phyloP scores from a whole-genome alignment of 2,888 invertebrate species.

The Cistogaster globosa region DNA sequence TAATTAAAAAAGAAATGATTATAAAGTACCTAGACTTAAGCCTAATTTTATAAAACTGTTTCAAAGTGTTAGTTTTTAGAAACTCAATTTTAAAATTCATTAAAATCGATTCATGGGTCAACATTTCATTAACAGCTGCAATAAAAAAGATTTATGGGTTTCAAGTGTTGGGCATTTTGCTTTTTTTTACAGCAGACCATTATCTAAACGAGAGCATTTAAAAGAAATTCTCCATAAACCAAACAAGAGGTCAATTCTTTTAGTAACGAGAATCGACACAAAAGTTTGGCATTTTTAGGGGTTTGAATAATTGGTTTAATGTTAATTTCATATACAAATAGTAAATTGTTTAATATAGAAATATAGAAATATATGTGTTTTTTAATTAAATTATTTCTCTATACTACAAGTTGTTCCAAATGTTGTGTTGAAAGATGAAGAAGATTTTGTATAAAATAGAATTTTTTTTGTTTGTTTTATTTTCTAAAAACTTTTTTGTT shows the following conservation, averaged over 20 bases:
- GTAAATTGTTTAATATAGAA: neutral
- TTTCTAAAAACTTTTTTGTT: slow-evolving; percentile 56
- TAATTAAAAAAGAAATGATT: slow-evolving; percentile 75
- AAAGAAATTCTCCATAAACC: slow-evolving; percentile 35
- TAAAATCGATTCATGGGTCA: neutral
- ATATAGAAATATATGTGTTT: neutral
- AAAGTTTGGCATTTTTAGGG: slow-evolving; percentile 45
- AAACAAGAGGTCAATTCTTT: slow-evolving; percentile 67
- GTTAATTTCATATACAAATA: neutral
- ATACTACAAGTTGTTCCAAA: slow-evolving; percentile 49
- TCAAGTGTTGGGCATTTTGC: slow-evolving; percentile 19
- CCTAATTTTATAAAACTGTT: slow-evolving; percentile 76
- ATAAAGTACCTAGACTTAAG: slow-evolving; percentile 79
- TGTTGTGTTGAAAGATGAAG: slow-evolving; percentile 59
- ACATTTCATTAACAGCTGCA: slow-evolving; percentile 54
- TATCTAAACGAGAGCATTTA: slow-evolving; percentile 10
- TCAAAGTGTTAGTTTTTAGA: slow-evolving; percentile 71
- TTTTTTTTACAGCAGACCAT: slow-evolving; percentile 36
- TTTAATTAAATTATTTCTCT: neutral
- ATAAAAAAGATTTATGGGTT: slow-evolving; percentile 31
- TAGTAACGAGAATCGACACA: slow-evolving; percentile 60
- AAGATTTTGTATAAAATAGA: slow-evolving; percentile 66
- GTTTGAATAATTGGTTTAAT: neutral
- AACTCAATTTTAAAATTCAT: slow-evolving; percentile 55
- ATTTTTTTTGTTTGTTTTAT: slow-evolving; percentile 62